Percentiles rank a stretch among this genome's conserved stretches.
Conservation (phyloP, 1,140 invertebrate species). For the Drosophila nannoptera region DNA sequence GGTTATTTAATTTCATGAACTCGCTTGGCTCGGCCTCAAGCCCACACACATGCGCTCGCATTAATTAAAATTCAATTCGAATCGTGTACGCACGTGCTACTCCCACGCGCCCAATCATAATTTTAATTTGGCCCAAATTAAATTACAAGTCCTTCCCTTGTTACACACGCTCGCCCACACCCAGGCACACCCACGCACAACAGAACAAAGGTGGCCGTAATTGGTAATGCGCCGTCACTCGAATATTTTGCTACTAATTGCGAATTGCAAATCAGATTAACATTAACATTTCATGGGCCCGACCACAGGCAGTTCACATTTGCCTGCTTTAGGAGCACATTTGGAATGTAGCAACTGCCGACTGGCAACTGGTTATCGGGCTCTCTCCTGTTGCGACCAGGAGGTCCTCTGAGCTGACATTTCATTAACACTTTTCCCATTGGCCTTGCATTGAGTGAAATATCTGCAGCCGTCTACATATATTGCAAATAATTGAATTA, state of each 20-base stretch:
- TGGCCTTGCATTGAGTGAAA: conserved; percentile 33
- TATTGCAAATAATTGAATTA: conserved; percentile 31
- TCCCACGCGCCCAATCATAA: conserved; percentile 49
- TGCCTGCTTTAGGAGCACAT: conserved; percentile 19
- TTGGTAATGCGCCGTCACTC: conserved; percentile 13
- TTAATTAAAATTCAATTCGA: conserved; percentile 64
- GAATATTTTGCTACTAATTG: conserved; percentile 43
- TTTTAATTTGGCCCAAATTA: conserved; percentile 49
- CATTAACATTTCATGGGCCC: conserved; percentile 34
- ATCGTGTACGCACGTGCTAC: conserved; percentile 34
- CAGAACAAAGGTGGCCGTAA: conserved; percentile 16
- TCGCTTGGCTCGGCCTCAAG: not conserved
- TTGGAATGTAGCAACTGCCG: not conserved
- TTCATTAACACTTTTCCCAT: conserved; percentile 48
- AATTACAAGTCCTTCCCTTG: conserved; percentile 15
- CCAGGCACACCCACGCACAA: not conserved
- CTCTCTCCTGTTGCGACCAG: not conserved
- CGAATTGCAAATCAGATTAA: conserved; percentile 48
- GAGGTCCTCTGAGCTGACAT: conserved; percentile 3
- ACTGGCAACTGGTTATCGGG: not conserved
- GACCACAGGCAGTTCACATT: conserved; percentile 22
- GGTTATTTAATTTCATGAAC: not conserved
- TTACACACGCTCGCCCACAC: not conserved
- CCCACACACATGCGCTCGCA: not conserved
- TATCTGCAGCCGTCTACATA: conserved; percentile 28